Evolutionary conservation across 1,140 invertebrate genomes (phyloP).

Genomic region (Hylyphantes graminicola): DNA sequence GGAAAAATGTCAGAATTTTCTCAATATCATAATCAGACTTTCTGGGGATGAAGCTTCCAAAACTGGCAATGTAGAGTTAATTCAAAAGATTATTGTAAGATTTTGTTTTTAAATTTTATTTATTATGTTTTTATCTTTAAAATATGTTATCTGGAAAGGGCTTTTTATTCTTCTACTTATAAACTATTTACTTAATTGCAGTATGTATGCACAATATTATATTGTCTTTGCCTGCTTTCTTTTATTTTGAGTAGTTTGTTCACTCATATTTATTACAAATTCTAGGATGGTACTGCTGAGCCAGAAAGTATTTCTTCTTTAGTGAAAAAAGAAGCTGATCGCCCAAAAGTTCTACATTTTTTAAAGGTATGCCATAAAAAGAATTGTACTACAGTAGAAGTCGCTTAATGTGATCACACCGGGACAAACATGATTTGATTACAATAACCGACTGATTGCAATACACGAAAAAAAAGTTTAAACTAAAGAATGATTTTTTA

Average conservation of each 20-base stretch:
- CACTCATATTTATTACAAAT: neutral
- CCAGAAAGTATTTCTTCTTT: slow-evolving; percentile 95
- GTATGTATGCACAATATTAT: neutral
- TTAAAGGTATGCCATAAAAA: slow-evolving; percentile 77
- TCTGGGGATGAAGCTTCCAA: slow-evolving; percentile 92
- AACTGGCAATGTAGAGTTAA: slow-evolving; percentile 94
- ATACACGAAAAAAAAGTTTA: too few species aligned
- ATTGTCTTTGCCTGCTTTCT: neutral
- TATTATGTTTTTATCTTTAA: neutral
- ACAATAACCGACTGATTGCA: too few species aligned
- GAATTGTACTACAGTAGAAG: too few species aligned
- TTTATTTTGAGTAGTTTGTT: neutral
- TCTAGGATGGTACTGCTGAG: slow-evolving; percentile 86
- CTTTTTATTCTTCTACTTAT: neutral
- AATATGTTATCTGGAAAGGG: neutral
- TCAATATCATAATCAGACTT: slow-evolving; percentile 93
- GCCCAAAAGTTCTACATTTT: slow-evolving; percentile 96
- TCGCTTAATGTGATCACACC: too few species aligned
- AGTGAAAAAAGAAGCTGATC: slow-evolving; percentile 90
- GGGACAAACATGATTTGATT: too few species aligned
- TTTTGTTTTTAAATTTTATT: neutral
- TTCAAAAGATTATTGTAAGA: slow-evolving; percentile 89
- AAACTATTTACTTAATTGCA: neutral
- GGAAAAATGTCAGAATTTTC: slow-evolving; percentile 97
- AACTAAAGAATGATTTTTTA: too few species aligned